Conservation (phyloP, 2,888 invertebrate species). For the Adelognathus sp. region DNA sequence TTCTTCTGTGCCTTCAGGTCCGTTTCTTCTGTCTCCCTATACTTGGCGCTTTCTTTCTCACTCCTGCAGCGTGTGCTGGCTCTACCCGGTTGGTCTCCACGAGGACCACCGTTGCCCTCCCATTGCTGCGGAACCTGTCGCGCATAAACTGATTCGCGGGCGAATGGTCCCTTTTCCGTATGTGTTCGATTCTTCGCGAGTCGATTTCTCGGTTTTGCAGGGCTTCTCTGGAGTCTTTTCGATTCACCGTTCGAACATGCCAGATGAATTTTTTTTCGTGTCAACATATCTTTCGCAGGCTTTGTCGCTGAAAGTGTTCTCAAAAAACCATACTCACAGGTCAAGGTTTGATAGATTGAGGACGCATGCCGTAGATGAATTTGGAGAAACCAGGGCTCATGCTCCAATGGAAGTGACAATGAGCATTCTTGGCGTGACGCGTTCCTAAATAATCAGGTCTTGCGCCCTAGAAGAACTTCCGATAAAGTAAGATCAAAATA, state of each 20-base stretch:
- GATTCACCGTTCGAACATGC: neutral
- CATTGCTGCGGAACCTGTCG: slow-evolving; percentile 74
- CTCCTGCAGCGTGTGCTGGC: slow-evolving; percentile 28
- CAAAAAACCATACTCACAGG: too few species aligned
- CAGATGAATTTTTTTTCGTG: too few species aligned
- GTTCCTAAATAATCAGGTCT: too few species aligned
- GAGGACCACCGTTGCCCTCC: slow-evolving; percentile 4
- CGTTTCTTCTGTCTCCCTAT: slow-evolving; percentile 62
- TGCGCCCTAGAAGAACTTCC: too few species aligned
- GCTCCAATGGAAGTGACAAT: too few species aligned
- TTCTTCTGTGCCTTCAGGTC: slow-evolving; percentile 2
- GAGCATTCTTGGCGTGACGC: too few species aligned
- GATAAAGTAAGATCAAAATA: too few species aligned
- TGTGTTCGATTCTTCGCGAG: slow-evolving; percentile 43
- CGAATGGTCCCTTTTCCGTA: slow-evolving; percentile 52
- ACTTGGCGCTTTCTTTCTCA: slow-evolving; percentile 24
- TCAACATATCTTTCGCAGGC: too few species aligned
- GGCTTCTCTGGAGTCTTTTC: neutral
- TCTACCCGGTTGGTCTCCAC: slow-evolving; percentile 34
- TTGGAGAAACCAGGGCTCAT: too few species aligned
- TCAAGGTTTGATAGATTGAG: too few species aligned
- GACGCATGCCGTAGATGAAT: too few species aligned
- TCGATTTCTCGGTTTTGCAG: slow-evolving; percentile 10
- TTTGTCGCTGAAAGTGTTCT: too few species aligned
- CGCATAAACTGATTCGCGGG: slow-evolving; percentile 77